Conservation (phyloP, 2,888 invertebrate genomes). For the Polymixis lichenea region DNA sequence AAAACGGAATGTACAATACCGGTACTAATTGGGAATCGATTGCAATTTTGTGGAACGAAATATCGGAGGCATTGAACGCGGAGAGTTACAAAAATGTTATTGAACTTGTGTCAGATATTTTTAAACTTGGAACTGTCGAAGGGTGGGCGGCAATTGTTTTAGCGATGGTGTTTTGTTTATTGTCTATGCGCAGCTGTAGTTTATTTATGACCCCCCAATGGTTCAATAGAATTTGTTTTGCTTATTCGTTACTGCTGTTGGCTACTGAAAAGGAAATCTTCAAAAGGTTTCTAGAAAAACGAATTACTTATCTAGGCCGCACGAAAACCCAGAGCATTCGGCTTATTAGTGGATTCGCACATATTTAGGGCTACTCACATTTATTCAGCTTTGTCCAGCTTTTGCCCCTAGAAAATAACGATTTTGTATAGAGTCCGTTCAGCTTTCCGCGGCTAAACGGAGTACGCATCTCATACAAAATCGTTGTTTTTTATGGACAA, state of each 20-base stretch:
- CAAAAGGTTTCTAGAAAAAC: neutral
- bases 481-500: too few relatives aligned
- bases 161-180: constrained; percentile 8
- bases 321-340: too few relatives aligned
- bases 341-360: too few relatives aligned
- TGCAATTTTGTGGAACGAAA: constrained; percentile 52
- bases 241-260: neutral
- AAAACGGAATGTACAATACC: constrained; percentile 40
- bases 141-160: constrained; percentile 27
- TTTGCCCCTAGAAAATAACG: too few relatives aligned
- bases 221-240: constrained; percentile 21
- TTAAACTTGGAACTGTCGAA: constrained; percentile 28
- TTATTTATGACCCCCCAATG: neutral
- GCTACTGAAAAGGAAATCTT: neutral
- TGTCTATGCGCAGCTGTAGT: constrained; percentile 24
- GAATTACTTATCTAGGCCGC: neutral
- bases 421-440: too few relatives aligned
- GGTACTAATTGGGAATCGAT: constrained; percentile 55
- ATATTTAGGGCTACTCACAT: too few relatives aligned
- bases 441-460: too few relatives aligned
- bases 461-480: too few relatives aligned
- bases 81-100: constrained; percentile 22
- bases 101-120: constrained; percentile 42
- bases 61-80: constrained; percentile 30
- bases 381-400: too few relatives aligned